Evolutionary conservation across 2,113 vertebrate genomes (phyloP).

Genomic region (Ammodramus savannarum): DNA sequence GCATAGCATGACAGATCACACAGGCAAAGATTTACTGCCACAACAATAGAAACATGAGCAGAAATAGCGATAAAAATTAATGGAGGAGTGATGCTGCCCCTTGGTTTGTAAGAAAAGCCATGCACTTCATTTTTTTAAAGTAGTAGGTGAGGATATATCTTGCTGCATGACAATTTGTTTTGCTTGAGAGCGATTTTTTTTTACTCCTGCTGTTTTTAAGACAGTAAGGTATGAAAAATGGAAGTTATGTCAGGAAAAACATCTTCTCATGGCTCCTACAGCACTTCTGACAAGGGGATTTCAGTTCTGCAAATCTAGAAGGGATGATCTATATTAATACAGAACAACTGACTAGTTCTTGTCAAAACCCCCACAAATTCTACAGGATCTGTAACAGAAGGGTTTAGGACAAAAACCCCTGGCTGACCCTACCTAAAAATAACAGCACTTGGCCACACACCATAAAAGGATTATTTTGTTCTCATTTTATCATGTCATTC

Average conservation of each 20-base stretch:
- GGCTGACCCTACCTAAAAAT: neutral
- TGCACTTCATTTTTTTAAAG: neutral
- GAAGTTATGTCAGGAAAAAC: neutral
- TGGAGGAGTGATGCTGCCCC: neutral
- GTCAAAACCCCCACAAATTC: neutral
- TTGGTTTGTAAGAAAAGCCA: neutral
- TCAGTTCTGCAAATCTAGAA: neutral
- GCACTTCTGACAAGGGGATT: neutral
- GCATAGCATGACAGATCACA: neutral
- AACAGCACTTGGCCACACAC: neutral
- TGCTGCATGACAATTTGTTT: neutral
- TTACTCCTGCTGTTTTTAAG: neutral
- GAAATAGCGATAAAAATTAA: constrained; percentile 4
- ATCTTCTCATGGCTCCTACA: neutral
- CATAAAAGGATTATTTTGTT: neutral
- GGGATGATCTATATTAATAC: neutral
- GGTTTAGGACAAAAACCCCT: neutral
- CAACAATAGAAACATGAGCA: neutral
- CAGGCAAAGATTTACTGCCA: neutral
- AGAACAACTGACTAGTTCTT: neutral
- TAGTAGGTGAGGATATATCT: neutral
- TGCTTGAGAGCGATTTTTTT: neutral
- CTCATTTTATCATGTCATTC: neutral
- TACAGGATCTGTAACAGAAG: neutral
- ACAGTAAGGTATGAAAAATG: neutral